Percentiles rank a stretch among this genome's conserved stretches.
Conservation (phyloP, 2,797 vertebrate species). For the Ptychobarbus kaznakovi region DNA sequence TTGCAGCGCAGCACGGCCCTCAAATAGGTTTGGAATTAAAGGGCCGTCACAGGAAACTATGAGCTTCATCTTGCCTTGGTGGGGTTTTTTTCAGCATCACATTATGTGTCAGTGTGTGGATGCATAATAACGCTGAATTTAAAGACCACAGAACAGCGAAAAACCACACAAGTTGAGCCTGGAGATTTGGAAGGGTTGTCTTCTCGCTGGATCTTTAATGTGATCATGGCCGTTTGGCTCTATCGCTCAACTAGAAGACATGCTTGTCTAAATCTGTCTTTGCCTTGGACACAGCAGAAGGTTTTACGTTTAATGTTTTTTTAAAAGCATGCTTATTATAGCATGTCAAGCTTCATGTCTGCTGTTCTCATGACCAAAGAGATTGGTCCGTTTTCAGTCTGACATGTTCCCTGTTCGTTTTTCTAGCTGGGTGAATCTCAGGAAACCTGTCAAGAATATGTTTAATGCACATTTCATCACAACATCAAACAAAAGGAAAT, state of each 20-base stretch:
- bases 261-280: conserved; percentile 19
- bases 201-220: not conserved
- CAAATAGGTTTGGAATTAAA: conserved; percentile 65
- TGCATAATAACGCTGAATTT: conserved; percentile 3
- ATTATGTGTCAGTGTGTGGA: conserved; percentile 9
- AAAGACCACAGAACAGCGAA: not conserved
- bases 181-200: conserved; percentile 11
- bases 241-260: not conserved
- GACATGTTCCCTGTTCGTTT: conserved; percentile 47
- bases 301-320: conserved; percentile 57
- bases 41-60: conserved; percentile 47
- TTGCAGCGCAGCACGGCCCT: conserved; percentile 63
- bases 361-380: conserved; percentile 67
- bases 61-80: conserved; percentile 61
- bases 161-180: not conserved
- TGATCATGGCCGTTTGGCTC: not conserved
- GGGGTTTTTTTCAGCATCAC: not conserved
- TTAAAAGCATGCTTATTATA: conserved; percentile 67
- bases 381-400: conserved; percentile 66
- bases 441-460: not conserved
- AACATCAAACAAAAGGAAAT: not conserved
- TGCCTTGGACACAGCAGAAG: not conserved
- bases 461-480: not conserved
- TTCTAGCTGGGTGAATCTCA: not conserved
- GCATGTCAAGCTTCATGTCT: conserved; percentile 70